A percentile compares a stretch with the other conserved stretches of the same genome.
These are phyloP conservation scores for Calephelis nemesis DNA, from an alignment of 1,140 invertebrate species.

Conservation along the genomic window DNA sequence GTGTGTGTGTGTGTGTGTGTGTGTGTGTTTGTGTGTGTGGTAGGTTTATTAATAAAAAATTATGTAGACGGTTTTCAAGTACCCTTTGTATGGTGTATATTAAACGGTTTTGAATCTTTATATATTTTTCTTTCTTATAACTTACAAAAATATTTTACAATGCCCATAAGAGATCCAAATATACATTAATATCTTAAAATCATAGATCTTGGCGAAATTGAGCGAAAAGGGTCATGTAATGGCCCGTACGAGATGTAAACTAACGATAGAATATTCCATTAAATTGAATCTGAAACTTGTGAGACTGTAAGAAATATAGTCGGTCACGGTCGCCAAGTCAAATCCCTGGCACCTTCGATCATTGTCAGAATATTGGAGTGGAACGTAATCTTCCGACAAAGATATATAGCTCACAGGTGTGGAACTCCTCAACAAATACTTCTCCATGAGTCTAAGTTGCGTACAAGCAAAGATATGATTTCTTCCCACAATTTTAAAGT, in stretches of 20 bases:
- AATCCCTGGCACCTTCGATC: constrained; percentile 40
- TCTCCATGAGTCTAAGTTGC: constrained; percentile 44
- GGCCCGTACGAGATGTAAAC: background rate
- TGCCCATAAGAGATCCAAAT: too few species aligned
- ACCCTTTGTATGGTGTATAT: too few species aligned
- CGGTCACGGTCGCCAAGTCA: constrained; percentile 22
- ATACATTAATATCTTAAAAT: background rate
- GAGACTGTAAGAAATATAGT: constrained; percentile 3
- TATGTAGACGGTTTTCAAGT: too few species aligned
- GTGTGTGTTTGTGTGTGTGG: too few species aligned
- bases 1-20: too few species aligned
- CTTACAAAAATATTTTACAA: too few species aligned
- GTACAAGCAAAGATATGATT: constrained; percentile 2
- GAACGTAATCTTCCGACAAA: constrained; percentile 43
- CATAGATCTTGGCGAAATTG: background rate
- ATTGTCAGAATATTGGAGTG: constrained; percentile 39
- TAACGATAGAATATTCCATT: constrained; percentile 15
- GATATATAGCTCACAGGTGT: constrained; percentile 54
- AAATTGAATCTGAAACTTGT: constrained; percentile 17
- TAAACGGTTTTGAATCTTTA: too few species aligned
- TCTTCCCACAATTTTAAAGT: background rate
- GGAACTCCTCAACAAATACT: constrained; percentile 54
- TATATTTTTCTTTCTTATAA: too few species aligned
- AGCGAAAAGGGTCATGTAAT: constrained; percentile 14
- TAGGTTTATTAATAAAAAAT: too few species aligned